Conservation (phyloP, 1,140 invertebrate species). For the Drosophila tani region DNA sequence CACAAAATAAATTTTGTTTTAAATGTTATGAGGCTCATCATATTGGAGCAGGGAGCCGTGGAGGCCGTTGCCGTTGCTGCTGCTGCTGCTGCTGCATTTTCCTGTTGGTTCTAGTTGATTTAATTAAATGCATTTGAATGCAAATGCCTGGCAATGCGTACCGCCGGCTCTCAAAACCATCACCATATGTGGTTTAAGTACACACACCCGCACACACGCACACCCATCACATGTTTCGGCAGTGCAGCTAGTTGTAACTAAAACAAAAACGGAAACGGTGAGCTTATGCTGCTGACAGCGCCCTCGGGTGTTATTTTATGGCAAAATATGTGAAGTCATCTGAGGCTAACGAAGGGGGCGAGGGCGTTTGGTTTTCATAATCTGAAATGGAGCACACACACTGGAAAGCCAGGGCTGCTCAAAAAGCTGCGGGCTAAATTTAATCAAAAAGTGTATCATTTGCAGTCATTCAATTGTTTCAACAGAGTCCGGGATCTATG, state of each 20-base stretch:
- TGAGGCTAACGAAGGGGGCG: neutral
- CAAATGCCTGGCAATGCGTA: conserved; percentile 76
- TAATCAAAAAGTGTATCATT: conserved; percentile 66
- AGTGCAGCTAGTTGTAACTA: conserved; percentile 63
- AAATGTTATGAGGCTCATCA: conserved; percentile 77
- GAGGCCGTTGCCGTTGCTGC: neutral
- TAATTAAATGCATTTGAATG: conserved; percentile 82
- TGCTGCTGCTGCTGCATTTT: conserved; percentile 69
- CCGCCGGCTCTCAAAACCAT: conserved; percentile 61
- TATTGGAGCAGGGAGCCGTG: conserved; percentile 9
- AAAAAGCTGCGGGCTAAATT: conserved; percentile 61
- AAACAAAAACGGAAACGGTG: conserved; percentile 76
- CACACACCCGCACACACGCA: conserved; percentile 14
- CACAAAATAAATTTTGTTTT: conserved; percentile 80
- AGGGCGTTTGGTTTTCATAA: conserved; percentile 57
- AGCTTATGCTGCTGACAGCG: conserved; percentile 77
- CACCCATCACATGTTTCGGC: conserved; percentile 5
- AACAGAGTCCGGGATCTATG: neutral
- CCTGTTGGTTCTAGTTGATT: conserved; percentile 80
- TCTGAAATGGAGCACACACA: conserved; percentile 33
- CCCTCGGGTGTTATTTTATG: conserved; percentile 78
- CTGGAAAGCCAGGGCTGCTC: conserved; percentile 16
- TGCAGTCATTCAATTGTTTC: conserved; percentile 28
- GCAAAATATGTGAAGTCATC: conserved; percentile 65
- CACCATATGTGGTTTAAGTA: conserved; percentile 62